Evolutionary conservation across 2,113 vertebrate species (phyloP).

Genomic region (Ophthalmotilapia sp.): DNA sequence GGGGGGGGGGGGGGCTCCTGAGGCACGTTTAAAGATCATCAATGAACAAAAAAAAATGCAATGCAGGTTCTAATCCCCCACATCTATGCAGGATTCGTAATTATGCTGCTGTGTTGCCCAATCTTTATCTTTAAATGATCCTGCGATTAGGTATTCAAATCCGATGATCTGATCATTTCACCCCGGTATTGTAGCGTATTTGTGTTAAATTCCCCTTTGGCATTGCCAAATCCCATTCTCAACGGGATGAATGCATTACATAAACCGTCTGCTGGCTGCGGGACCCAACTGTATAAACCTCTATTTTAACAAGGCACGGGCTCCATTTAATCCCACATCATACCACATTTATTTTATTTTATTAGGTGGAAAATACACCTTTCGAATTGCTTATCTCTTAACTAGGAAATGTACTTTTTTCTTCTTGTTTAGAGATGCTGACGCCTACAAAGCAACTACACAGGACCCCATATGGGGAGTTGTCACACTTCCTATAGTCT

Average conservation of each 20-base stretch:
- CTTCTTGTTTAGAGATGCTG: not conserved
- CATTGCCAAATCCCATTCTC: constrained; percentile 47
- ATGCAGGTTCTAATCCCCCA: constrained; percentile 48
- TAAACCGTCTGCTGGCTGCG: constrained; percentile 27
- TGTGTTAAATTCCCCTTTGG: constrained; percentile 39
- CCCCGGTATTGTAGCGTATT: constrained; percentile 34
- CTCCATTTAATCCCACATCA: not conserved
- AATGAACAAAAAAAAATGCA: constrained; percentile 33
- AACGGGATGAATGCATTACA: constrained; percentile 49
- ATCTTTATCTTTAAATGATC: constrained; percentile 63
- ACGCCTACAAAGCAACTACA: not conserved
- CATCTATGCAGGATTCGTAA: constrained; percentile 52
- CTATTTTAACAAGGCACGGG: not conserved
- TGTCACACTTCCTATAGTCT: not conserved
- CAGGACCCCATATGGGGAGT: not conserved
- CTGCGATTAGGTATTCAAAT: constrained; percentile 66
- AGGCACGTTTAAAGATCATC: constrained; percentile 52
- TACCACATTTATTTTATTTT: not conserved
- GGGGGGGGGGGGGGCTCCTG: not conserved
- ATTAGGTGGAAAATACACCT: not conserved
- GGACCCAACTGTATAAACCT: not conserved
- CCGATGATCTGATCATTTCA: constrained; percentile 58
- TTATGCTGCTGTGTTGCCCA: constrained; percentile 44
- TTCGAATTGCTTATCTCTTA: not conserved
- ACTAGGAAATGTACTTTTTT: not conserved